phyloP scores from a whole-genome alignment of 1,140 invertebrate species.

The Globodera ellingtonae region DNA sequence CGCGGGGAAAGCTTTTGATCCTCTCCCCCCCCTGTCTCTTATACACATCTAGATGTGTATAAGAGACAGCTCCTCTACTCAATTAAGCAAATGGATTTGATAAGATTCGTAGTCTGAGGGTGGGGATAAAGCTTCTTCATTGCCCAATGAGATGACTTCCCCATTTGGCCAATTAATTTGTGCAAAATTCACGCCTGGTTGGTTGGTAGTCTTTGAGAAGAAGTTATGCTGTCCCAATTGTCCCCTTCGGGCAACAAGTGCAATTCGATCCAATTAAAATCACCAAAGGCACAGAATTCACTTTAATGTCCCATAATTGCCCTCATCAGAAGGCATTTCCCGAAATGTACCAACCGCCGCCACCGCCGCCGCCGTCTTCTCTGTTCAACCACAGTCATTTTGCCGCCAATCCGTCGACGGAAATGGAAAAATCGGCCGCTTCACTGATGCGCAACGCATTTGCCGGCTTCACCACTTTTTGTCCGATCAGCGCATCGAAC shows the following conservation, averaged over 20 bases:
- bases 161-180: constrained; percentile 14
- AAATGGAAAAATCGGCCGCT: neutral
- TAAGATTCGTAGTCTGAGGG: neutral
- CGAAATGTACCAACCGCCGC: neutral
- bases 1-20: too few species aligned
- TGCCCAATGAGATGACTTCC: neutral
- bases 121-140: neutral
- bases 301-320: neutral
- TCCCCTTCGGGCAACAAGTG: neutral
- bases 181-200: neutral
- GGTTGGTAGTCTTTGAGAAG: neutral
- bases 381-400: neutral
- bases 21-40: too few species aligned
- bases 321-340: neutral
- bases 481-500: neutral
- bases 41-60: too few species aligned
- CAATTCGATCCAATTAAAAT: constrained; percentile 10
- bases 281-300: neutral
- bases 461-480: neutral
- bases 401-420: neutral
- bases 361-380: neutral
- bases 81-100: constrained; percentile 11
- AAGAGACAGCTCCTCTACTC: neutral
- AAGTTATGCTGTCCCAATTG: neutral
- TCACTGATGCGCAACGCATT: neutral